phyloP scores from a whole-genome alignment of 2,888 invertebrate species.

The Euplexia lucipara region DNA sequence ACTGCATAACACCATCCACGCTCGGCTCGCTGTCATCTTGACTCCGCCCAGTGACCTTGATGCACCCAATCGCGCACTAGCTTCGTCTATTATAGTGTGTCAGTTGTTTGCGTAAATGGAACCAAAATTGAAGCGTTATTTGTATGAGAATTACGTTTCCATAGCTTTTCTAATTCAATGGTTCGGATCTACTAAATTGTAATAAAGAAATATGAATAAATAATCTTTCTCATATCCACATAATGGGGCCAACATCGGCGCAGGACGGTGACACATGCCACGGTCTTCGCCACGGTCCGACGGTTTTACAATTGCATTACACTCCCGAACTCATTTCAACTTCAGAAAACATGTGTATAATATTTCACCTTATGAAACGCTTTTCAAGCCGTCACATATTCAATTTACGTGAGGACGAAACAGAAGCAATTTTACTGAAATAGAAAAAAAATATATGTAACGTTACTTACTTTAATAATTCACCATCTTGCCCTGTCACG shows the following conservation, averaged over 20 bases:
- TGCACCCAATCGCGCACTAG: too few species aligned
- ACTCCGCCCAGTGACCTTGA: too few species aligned
- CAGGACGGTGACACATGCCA: not conserved
- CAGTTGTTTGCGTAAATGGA: too few species aligned
- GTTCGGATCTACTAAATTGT: not conserved
- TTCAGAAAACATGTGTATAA: slow-evolving; percentile 11
- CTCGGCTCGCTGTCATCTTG: too few species aligned
- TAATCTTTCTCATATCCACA: not conserved
- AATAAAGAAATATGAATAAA: not conserved
- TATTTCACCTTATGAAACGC: slow-evolving; percentile 16
- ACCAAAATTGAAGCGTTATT: too few species aligned
- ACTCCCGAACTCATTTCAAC: slow-evolving; percentile 2
- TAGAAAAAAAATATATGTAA: slow-evolving; percentile 20
- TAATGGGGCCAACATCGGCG: not conserved
- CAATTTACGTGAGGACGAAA: slow-evolving; percentile 32
- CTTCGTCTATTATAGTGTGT: too few species aligned
- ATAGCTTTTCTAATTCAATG: too few species aligned
- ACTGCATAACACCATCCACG: too few species aligned
- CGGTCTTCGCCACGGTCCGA: not conserved
- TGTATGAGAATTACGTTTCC: too few species aligned
- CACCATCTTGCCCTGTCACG: slow-evolving; percentile 12
- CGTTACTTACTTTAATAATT: slow-evolving; percentile 34
- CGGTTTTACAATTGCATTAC: slow-evolving; percentile 16
- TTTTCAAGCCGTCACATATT: slow-evolving; percentile 19
- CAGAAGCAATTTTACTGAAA: slow-evolving; percentile 20